Conservation (phyloP, 2,113 vertebrate genomes). For the Gorilla gorilla region DNA sequence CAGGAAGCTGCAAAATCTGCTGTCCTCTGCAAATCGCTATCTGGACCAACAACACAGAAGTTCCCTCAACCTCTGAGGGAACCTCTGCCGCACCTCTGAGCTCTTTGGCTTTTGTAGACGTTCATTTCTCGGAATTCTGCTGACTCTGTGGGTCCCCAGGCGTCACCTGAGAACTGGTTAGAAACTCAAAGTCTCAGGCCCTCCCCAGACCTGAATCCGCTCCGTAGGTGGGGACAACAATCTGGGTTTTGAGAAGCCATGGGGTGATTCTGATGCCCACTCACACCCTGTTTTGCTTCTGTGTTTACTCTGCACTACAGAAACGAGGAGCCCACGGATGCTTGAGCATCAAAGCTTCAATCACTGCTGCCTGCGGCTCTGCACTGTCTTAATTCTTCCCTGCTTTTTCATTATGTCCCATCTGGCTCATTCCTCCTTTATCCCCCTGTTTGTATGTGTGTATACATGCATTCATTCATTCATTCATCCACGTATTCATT, state of each 20-base stretch:
- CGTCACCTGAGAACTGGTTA: background rate
- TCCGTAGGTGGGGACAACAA: background rate
- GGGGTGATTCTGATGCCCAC: background rate
- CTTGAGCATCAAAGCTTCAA: background rate
- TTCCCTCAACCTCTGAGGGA: background rate
- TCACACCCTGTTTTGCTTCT: background rate
- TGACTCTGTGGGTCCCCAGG: background rate
- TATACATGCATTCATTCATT: no score
- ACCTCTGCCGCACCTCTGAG: background rate
- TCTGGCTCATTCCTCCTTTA: background rate
- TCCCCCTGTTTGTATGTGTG: background rate
- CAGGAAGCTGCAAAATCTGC: background rate
- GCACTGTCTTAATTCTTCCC: background rate
- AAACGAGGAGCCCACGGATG: background rate
- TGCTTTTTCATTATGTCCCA: background rate
- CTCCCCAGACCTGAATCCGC: background rate
- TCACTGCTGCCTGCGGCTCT: background rate
- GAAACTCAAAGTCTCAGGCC: background rate
- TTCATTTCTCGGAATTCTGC: background rate
- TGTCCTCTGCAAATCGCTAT: background rate
- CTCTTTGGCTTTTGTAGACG: background rate
- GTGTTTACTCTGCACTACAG: background rate
- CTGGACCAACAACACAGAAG: background rate
- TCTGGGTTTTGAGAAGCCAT: background rate
- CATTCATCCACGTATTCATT: background rate